phyloP scores from a whole-genome alignment of 2,113 vertebrate genomes.

The Panthera leo region DNA sequence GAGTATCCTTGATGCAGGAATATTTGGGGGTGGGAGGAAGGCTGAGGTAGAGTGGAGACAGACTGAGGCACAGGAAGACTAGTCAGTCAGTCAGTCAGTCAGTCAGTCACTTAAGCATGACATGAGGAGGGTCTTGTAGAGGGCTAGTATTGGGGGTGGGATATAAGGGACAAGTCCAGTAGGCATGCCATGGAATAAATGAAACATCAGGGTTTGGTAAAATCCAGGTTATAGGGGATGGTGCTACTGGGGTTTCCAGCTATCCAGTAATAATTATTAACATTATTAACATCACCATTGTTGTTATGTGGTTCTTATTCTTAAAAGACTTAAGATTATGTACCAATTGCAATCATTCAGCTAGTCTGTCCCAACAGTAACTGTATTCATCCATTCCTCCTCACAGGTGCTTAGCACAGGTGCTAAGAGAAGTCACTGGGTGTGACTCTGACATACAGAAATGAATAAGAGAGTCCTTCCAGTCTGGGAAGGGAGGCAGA shows the following conservation, averaged over 20 bases:
- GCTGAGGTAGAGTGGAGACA: neutral
- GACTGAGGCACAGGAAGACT: neutral
- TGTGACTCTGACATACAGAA: neutral
- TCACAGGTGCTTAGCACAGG: neutral
- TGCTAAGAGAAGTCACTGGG: neutral
- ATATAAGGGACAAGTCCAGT: neutral
- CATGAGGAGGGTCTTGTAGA: neutral
- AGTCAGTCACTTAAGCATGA: neutral
- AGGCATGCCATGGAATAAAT: neutral
- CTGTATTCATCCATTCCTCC: neutral
- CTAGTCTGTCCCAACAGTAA: neutral
- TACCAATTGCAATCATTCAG: neutral
- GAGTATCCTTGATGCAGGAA: neutral
- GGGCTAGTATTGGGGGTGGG: neutral
- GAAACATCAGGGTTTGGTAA: neutral
- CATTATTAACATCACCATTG: neutral
- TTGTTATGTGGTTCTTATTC: neutral
- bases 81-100: neutral
- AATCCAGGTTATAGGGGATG: neutral
- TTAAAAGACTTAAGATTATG: neutral
- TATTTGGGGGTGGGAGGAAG: neutral
- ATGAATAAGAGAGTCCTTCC: neutral
- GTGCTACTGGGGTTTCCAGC: neutral
- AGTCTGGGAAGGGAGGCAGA: neutral
- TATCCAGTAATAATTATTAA: neutral